These are phyloP conservation scores for Chiridota heheva DNA, from an alignment of 35 echinoderm and acorn worm species.

Conservation along the genomic window DNA sequence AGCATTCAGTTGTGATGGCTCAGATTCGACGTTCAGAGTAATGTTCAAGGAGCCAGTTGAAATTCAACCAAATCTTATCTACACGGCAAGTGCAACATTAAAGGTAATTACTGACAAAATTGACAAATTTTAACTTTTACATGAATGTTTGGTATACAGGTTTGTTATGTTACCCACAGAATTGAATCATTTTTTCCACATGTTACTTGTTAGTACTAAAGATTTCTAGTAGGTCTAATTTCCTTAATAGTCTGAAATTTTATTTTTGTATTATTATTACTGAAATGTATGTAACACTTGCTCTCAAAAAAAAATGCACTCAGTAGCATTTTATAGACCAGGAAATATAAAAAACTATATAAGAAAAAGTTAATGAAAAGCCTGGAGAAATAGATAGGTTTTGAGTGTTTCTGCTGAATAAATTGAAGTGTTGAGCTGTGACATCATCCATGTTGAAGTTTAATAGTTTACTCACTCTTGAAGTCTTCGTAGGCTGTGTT, in stretches of 20 bases:
- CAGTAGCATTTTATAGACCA: too few relatives aligned
- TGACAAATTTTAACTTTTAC: background rate
- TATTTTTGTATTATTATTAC: too few relatives aligned
- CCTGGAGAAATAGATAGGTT: too few relatives aligned
- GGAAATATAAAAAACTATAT: too few relatives aligned
- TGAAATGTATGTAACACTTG: too few relatives aligned
- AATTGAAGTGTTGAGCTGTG: too few relatives aligned
- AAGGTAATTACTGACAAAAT: constrained; percentile 59
- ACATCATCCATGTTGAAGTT: too few relatives aligned
- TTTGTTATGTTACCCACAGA: background rate
- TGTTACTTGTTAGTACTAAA: background rate
- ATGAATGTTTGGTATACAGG: background rate
- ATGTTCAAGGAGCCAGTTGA: constrained; percentile 96
- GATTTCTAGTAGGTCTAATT: background rate
- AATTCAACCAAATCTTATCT: constrained; percentile 80
- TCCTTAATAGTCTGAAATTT: background rate
- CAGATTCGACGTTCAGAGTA: constrained; percentile 84
- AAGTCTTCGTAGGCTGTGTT: too few relatives aligned
- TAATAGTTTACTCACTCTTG: too few relatives aligned
- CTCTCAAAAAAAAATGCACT: too few relatives aligned
- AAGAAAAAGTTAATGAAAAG: too few relatives aligned
- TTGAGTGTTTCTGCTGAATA: too few relatives aligned
- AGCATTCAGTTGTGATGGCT: constrained; percentile 95
- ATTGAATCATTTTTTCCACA: background rate
- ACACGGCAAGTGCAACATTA: constrained; percentile 89